Evolutionary conservation across 1,140 invertebrate species (phyloP), one percentile per base, ranked within the genome.

Genomic region (Diabrotica undecimpunctata): DNA sequence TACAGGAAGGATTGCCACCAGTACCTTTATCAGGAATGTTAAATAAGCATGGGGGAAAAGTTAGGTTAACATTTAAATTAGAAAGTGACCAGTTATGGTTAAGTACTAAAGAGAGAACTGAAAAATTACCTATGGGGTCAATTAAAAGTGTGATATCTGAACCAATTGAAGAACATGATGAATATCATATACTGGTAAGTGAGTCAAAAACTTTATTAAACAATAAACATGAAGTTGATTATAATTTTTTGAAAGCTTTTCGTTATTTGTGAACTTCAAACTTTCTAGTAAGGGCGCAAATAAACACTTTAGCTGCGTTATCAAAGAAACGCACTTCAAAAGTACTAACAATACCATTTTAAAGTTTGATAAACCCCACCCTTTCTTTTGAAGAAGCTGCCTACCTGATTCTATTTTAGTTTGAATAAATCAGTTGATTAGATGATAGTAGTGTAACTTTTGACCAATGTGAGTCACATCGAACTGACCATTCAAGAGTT

Each of bases 71-170:
- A 51, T 96, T 97, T 78, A 97, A 96, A 84, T 82, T 96, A 70
- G 94, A 96, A 80, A 83, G 88, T 64, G 94, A 96, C 79, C 92
- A 97, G 78, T 79, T 97, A 7, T 97, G 95, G 95, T 88, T 96
- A 59, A 93, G 94, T 52, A 96, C 94, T 12, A 96, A 95, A 83
- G 94, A 97, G 81, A 83, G 94, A 72, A 97, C 95, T 69, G 93
- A 96, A 73, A 97, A 96, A 82, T 85, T 97, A 75, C 86, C 90
- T 66, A 95, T 97, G 90, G 91, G 87, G 72, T 91, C 92, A 36
- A 96, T 97, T 68, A 94, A 94, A 82, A 88, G 87, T 80, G 85
- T 94, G 69, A 83, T 90, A 11, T 85, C 84, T 36, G 94, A 97
- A 83, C 86, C 93, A 12, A 95, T 97, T 71, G 90, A 91, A 79